Conservation (phyloP, 2,113 vertebrate species). For the Alligator mississippiensis region DNA sequence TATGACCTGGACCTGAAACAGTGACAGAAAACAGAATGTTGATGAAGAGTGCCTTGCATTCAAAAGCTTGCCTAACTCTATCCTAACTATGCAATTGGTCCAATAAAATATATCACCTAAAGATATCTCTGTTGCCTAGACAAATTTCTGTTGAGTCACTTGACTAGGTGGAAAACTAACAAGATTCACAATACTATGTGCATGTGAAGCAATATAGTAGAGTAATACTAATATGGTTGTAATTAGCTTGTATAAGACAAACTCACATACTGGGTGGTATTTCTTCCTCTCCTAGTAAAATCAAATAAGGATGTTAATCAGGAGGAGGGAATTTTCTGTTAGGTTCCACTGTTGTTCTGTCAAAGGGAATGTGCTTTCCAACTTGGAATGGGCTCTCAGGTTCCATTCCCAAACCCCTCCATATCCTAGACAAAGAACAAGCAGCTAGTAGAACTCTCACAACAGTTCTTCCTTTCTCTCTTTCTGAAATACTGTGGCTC, state of each 20-base stretch:
- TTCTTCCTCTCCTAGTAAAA: neutral
- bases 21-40: conserved; percentile 21
- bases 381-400: neutral
- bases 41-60: too few relatives aligned
- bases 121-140: conserved; percentile 30
- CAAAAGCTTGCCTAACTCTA: too few relatives aligned
- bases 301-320: neutral
- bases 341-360: neutral
- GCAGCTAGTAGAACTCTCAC: neutral
- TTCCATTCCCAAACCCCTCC: neutral
- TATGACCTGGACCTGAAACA: conserved; percentile 8
- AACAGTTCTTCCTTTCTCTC: neutral
- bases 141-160: conserved; percentile 31
- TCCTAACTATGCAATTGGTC: too few relatives aligned
- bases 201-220: neutral
- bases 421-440: neutral
- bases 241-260: neutral
- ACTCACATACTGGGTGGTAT: neutral
- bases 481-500: neutral
- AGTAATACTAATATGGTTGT: neutral
- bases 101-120: too few relatives aligned
- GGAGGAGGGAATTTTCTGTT: neutral
- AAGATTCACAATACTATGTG: neutral
- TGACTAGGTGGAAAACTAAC: conserved; percentile 1
- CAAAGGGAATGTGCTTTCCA: neutral